Evolutionary conservation across 2,797 vertebrate genomes (phyloP).

Genomic region (Balearica regulorum): DNA sequence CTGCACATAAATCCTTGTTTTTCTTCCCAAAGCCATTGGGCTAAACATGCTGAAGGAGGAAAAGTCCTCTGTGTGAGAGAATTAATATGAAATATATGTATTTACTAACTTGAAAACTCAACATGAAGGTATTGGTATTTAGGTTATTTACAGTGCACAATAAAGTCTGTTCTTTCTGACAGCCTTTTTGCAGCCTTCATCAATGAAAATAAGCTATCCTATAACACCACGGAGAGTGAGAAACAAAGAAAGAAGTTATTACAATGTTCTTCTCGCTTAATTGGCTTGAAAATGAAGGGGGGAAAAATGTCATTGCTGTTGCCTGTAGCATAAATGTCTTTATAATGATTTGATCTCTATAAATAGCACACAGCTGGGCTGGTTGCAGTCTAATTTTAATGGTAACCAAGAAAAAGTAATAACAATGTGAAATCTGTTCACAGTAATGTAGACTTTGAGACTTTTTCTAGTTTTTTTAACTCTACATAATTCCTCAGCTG

Average conservation of each 20-base stretch:
- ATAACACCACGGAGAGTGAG: background rate
- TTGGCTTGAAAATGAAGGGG: constrained; percentile 9
- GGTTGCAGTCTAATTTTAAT: constrained; percentile 4
- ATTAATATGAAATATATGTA: background rate
- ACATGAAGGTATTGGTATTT: background rate
- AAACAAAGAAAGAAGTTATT: constrained; percentile 12
- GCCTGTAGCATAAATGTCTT: background rate
- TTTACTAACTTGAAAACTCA: background rate
- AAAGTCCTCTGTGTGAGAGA: background rate
- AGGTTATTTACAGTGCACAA: background rate
- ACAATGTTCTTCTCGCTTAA: background rate
- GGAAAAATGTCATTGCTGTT: background rate
- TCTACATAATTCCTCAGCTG: background rate
- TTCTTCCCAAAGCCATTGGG: background rate
- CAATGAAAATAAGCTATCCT: background rate
- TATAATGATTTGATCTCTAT: constrained; percentile 20
- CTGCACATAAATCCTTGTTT: background rate
- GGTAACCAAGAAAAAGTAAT: constrained; percentile 10
- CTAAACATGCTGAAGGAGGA: background rate
- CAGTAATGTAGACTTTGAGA: background rate
- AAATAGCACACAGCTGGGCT: constrained; percentile 44
- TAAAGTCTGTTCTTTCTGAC: background rate
- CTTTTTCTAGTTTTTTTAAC: background rate
- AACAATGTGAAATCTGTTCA: background rate
- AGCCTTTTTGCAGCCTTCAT: background rate